Conservation (phyloP, 2,797 vertebrate genomes). For the Neopelma chrysocephalum region DNA sequence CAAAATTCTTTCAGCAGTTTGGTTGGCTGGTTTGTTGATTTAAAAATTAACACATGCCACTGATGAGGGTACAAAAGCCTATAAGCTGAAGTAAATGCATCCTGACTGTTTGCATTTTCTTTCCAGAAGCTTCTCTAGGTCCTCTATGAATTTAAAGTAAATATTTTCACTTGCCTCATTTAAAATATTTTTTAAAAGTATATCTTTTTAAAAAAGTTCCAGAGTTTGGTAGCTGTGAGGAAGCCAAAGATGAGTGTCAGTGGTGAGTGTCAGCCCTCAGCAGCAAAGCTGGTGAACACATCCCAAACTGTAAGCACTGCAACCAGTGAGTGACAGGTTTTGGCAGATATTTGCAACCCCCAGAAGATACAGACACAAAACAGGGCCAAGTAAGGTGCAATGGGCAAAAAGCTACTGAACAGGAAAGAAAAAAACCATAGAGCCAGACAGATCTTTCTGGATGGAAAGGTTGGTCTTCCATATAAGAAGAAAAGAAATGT, state of each 20-base stretch:
- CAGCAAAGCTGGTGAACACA: not conserved
- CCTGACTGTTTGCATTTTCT: not conserved
- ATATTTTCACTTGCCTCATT: not conserved
- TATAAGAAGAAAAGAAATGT: not conserved
- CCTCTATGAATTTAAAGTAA: not conserved
- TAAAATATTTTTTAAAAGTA: not conserved
- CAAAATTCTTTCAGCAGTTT: not conserved
- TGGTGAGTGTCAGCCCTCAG: not conserved
- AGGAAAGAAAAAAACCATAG: not conserved
- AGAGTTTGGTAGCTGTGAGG: not conserved
- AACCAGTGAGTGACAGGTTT: not conserved
- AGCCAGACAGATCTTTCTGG: not conserved
- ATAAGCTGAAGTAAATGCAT: not conserved
- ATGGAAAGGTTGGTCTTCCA: not conserved
- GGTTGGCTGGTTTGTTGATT: not conserved
- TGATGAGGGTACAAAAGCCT: not conserved
- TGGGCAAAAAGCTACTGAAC: not conserved
- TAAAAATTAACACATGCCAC: not conserved
- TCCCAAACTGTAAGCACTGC: not conserved
- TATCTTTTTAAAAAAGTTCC: accelerated
- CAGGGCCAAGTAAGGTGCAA: not conserved
- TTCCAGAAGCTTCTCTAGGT: not conserved
- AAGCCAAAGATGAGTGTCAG: not conserved
- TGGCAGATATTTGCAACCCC: not conserved
- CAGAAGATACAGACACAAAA: not conserved